Conservation (phyloP, 1,140 invertebrate genomes). For the Lordiphosa mommai region DNA sequence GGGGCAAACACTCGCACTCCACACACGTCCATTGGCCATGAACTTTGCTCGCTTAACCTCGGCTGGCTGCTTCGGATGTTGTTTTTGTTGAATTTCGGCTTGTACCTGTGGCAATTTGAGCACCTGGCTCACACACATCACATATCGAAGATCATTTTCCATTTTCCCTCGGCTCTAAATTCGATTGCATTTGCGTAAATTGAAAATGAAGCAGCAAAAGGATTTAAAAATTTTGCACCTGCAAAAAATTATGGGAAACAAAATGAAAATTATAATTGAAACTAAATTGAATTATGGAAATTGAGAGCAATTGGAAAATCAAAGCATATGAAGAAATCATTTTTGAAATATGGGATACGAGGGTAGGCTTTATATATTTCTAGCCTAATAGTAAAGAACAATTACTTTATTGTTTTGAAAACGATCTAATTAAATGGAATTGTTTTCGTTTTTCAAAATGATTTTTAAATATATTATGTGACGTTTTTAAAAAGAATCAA, state of each 20-base stretch:
- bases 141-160: slow-evolving; percentile 38
- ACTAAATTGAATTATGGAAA: slow-evolving; percentile 5
- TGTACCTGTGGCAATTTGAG: slow-evolving; percentile 50
- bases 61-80: slow-evolving; percentile 17
- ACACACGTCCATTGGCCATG: slow-evolving; percentile 58
- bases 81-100: slow-evolving; percentile 50
- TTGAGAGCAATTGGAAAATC: too few relatives aligned
- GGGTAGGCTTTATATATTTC: too few relatives aligned
- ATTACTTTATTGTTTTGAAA: too few relatives aligned
- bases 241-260: slow-evolving; percentile 25
- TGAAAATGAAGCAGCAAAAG: slow-evolving; percentile 60
- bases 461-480: too few relatives aligned
- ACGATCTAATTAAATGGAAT: too few relatives aligned
- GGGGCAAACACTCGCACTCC: slow-evolving; percentile 18
- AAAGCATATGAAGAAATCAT: too few relatives aligned
- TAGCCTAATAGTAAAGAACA: too few relatives aligned
- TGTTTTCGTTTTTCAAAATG: too few relatives aligned
- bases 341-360: too few relatives aligned
- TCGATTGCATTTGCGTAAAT: slow-evolving; percentile 51
- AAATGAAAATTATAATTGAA: slow-evolving; percentile 3
- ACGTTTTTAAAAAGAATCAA: too few relatives aligned
- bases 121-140: slow-evolving; percentile 44
- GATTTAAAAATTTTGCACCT: slow-evolving; percentile 44
- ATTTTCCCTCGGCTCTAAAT: slow-evolving; percentile 43
- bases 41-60: slow-evolving; percentile 70